Conservation (phyloP, 2,797 vertebrate genomes). For the Acanthis flammea region DNA sequence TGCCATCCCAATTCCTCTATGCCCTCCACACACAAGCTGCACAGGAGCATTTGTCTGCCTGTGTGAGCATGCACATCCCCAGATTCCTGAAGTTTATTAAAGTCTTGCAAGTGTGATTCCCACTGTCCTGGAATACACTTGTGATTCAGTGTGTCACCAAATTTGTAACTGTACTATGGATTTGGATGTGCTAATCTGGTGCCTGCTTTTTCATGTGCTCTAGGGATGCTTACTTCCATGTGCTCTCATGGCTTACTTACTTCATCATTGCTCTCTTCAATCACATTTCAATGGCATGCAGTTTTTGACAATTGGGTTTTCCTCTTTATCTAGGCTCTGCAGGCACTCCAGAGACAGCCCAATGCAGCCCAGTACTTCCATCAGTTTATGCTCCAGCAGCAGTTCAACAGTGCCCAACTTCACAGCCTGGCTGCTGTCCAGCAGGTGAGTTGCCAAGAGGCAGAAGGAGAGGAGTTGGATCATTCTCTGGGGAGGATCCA, state of each 20-base stretch:
- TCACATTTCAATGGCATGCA: neutral
- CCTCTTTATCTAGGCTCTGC: slow-evolving; percentile 83
- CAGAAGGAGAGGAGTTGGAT: neutral
- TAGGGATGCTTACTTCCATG: neutral
- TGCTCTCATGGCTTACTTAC: neutral
- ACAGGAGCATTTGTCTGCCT: neutral
- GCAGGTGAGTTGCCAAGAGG: slow-evolving; percentile 83
- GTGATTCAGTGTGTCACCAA: neutral
- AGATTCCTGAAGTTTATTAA: neutral
- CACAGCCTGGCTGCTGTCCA: slow-evolving; percentile 96
- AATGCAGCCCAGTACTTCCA: slow-evolving; percentile 98
- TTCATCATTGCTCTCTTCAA: neutral
- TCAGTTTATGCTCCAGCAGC: slow-evolving; percentile 98
- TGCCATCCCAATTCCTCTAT: neutral
- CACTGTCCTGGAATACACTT: neutral
- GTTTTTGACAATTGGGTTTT: neutral
- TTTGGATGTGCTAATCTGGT: neutral
- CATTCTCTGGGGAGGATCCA: neutral
- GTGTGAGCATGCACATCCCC: neutral
- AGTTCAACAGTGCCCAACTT: slow-evolving; percentile 93
- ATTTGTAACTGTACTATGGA: neutral
- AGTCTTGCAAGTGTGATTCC: neutral
- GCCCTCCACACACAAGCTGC: neutral
- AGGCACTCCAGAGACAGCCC: slow-evolving; percentile 94
- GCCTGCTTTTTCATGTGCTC: neutral